These are phyloP conservation scores for Drosophila conformis DNA, from an alignment of 2,888 invertebrate genomes.

Conservation along the genomic window DNA sequence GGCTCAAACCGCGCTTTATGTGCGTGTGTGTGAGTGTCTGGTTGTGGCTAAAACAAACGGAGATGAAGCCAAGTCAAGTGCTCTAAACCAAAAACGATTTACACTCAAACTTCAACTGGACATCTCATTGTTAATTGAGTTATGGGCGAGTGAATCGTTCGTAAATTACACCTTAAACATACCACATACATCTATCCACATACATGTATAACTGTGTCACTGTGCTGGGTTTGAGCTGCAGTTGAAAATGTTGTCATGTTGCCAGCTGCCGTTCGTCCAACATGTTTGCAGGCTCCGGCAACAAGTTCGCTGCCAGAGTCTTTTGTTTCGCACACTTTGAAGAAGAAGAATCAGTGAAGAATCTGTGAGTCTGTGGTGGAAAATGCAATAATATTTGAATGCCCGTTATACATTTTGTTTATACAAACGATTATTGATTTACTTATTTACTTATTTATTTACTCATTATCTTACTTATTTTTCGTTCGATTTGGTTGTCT, in stretches of 20 bases:
- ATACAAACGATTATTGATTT: constrained; percentile 57
- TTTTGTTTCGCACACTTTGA: constrained; percentile 67
- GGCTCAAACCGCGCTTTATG: constrained; percentile 55
- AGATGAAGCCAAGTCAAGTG: constrained; percentile 23
- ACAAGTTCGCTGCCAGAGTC: constrained; percentile 74
- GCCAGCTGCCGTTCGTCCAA: constrained; percentile 36
- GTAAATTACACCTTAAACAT: constrained; percentile 24
- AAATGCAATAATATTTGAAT: constrained; percentile 40
- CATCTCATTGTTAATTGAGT: constrained; percentile 63
- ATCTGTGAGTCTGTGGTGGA: constrained; percentile 6
- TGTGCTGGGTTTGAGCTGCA: constrained; percentile 56
- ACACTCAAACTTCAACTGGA: constrained; percentile 44
- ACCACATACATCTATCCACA: background rate
- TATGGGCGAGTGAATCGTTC: constrained; percentile 54
- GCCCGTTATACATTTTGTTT: constrained; percentile 61
- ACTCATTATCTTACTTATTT: constrained; percentile 38
- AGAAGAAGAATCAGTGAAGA: too few species aligned
- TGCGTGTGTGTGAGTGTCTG: constrained; percentile 6
- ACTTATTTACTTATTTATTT: constrained; percentile 52
- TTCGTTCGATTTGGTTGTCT: constrained; percentile 6
- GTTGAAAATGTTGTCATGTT: constrained; percentile 5
- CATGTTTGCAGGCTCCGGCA: constrained; percentile 48
- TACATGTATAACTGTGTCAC: constrained; percentile 58
- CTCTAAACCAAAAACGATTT: constrained; percentile 37
- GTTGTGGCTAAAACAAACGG: constrained; percentile 12